These are phyloP conservation scores for Eretmocerus hayati DNA, from an alignment of 2,888 invertebrate species.

Conservation along the genomic window DNA sequence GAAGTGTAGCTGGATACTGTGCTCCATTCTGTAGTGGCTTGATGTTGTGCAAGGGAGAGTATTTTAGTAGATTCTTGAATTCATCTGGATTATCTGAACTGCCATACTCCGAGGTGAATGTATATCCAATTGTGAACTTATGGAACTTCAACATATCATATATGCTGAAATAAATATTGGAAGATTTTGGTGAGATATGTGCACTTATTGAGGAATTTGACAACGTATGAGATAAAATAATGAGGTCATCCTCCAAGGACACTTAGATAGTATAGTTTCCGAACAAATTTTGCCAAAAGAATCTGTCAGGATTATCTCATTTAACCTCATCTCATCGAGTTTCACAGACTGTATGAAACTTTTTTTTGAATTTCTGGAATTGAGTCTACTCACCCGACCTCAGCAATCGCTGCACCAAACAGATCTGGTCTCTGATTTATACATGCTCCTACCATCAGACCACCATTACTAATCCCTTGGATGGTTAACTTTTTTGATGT, in stretches of 20 bases:
- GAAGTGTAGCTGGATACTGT: slow-evolving; percentile 85
- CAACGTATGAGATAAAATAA: no score
- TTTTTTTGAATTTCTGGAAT: background rate
- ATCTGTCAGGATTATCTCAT: no score
- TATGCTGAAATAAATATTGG: slow-evolving; percentile 57
- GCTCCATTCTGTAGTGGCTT: slow-evolving; percentile 53
- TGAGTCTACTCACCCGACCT: slow-evolving; percentile 71
- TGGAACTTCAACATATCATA: slow-evolving; percentile 97
- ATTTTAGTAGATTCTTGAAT: slow-evolving; percentile 76
- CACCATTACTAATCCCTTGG: slow-evolving; percentile 96
- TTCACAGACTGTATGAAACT: background rate
- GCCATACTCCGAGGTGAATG: slow-evolving; percentile 97
- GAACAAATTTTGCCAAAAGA: no score
- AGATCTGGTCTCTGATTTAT: slow-evolving; percentile 92
- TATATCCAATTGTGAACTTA: slow-evolving; percentile 95
- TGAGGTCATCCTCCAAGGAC: no score
- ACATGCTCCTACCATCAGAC: slow-evolving; percentile 89
- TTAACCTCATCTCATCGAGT: no score
- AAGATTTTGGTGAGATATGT: background rate
- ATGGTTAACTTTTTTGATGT: slow-evolving; percentile 67
- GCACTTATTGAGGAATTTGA: no score
- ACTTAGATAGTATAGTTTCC: no score
- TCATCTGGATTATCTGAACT: slow-evolving; percentile 79
- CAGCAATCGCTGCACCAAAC: slow-evolving; percentile 85
- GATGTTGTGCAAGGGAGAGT: slow-evolving; percentile 93